Evolutionary conservation across 2,888 invertebrate species (phyloP).

Genomic region (Chrysomela aeneicollis): DNA sequence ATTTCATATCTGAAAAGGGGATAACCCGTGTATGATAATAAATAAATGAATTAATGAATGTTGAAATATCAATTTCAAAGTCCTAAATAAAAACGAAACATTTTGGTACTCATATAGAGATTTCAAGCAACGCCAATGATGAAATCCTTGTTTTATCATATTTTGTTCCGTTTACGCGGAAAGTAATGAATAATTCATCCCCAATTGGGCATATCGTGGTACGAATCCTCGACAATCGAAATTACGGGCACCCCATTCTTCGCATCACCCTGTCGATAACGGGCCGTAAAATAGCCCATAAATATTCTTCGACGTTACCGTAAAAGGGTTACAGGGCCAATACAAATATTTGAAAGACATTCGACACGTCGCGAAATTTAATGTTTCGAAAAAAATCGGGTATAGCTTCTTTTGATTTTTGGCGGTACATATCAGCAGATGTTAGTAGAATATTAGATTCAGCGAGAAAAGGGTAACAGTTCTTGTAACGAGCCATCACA

Average conservation of each 20-base stretch:
- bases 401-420: conserved; percentile 35
- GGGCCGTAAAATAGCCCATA: conserved; percentile 42
- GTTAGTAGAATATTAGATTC: conserved; percentile 17
- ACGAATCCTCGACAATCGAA: conserved; percentile 13
- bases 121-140: too few species aligned
- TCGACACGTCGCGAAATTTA: conserved; percentile 48
- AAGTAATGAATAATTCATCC: not conserved
- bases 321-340: conserved; percentile 46
- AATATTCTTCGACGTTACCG: conserved; percentile 47
- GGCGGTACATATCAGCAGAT: conserved; percentile 35
- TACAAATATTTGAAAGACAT: conserved; percentile 50
- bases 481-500: not conserved
- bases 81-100: too few species aligned
- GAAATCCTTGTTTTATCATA: not conserved
- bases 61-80: too few species aligned
- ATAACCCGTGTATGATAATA: too few species aligned
- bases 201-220: conserved; percentile 7
- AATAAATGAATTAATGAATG: too few species aligned
- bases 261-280: conserved; percentile 28
- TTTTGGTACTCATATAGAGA: too few species aligned
- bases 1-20: too few species aligned
- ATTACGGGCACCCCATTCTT: conserved; percentile 18
- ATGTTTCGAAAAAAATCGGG: conserved; percentile 51
- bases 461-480: conserved; percentile 5
- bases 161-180: not conserved